Evolutionary conservation across 2,888 invertebrate genomes (phyloP), one percentile per base, ranked within the genome.

Genomic region (Dolichomitus sp.): DNA sequence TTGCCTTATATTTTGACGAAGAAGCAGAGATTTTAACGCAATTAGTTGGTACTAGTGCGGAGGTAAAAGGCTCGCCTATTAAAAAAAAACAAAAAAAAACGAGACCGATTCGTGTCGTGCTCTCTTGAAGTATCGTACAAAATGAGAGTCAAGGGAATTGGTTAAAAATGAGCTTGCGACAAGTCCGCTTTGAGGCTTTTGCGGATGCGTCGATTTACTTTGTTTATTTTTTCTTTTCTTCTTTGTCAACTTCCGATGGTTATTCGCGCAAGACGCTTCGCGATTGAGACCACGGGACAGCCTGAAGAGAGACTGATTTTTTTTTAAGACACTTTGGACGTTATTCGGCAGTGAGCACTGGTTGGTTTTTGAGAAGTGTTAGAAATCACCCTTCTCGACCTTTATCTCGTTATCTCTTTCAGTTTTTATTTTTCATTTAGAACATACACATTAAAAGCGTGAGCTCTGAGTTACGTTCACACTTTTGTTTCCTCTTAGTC

Each of bases 301-400:
- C 65, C 68, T 76, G 45, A 80, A 81, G 40, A 78, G 70, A 85
- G 75, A 84, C 65, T 54, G 45, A 57, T 40, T 72, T 61, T 45
- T 27, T 80, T 82, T 84, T 83, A 84, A 85, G 84, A 85, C 85
- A 85, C 86, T 81, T 86, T 80, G 84, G 83, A 81, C 81, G 74
- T 75, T 86, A 83, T 84, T 80, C 78, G 86, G 86, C 84, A 86
- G 84, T 86, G 85, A 83, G 69, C 75, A 75, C 85, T 85, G 84
- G 83, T 84, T 84, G 54, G 45, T 73, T 83, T 23, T 78, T 50
- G 75, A 83, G 52, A 83, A 70, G 57, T 63, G 59, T 82, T 23
- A 40, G 27, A 45, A 73, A 66, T 14, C 17, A 42, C 12, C 59
- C 33, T 40, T 66, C 7, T 70, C 69, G 57, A 52, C 42, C 52